These are phyloP conservation scores for Lagenorhynchus albirostris DNA, from an alignment of 2,113 vertebrate genomes.

Conservation along the genomic window DNA sequence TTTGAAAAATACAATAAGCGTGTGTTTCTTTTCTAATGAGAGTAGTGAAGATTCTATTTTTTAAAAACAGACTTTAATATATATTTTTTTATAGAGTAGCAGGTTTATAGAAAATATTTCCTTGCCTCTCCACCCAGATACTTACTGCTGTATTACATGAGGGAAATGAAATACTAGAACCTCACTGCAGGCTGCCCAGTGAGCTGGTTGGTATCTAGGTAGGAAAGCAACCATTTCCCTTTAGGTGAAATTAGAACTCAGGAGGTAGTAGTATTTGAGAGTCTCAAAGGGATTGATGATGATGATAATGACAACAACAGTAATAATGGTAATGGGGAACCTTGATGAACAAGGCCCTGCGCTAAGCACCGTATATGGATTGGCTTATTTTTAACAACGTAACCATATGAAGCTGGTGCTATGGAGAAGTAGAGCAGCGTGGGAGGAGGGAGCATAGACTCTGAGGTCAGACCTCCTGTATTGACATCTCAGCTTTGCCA, in stretches of 20 bases:
- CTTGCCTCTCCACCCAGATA: neutral
- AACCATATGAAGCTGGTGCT: neutral
- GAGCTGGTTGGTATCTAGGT: neutral
- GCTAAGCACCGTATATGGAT: neutral
- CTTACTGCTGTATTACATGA: neutral
- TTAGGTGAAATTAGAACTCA: neutral
- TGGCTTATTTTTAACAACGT: neutral
- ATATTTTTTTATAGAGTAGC: neutral
- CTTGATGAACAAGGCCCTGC: neutral
- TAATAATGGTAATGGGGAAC: neutral
- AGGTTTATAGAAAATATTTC: constrained; percentile 4
- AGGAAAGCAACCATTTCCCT: neutral
- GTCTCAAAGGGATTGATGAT: neutral
- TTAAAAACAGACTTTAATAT: neutral
- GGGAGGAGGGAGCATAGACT: neutral
- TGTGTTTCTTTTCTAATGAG: neutral
- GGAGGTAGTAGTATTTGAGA: neutral
- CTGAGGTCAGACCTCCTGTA: neutral
- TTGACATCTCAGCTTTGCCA: neutral
- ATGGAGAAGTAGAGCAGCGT: neutral
- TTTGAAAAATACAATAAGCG: neutral
- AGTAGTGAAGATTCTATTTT: neutral
- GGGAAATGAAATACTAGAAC: neutral
- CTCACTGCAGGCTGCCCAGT: neutral
- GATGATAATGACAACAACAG: neutral